Conservation (phyloP, 2,113 vertebrate species). For the Gorilla gorilla region DNA sequence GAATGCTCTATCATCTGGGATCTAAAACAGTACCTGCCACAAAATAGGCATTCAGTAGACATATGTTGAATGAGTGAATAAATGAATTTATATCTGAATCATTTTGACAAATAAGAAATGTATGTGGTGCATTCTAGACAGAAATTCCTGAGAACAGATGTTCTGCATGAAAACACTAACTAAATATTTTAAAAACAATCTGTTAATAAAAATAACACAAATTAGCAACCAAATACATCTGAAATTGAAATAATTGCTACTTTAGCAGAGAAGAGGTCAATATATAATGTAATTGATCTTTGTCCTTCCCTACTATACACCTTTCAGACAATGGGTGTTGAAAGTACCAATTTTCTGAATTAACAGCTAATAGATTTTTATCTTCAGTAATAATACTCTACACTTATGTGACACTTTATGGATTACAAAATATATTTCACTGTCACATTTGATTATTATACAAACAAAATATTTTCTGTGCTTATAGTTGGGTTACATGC, state of each 20-base stretch:
- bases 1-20: not conserved
- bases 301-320: not conserved
- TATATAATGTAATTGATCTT: not conserved
- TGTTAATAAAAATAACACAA: constrained; percentile 26
- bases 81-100: constrained; percentile 18
- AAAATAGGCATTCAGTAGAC: not conserved
- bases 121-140: not conserved
- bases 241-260: constrained; percentile 7
- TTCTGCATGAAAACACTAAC: not conserved
- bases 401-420: not conserved
- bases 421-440: constrained; percentile 8
- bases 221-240: constrained; percentile 22
- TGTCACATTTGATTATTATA: constrained; percentile 8
- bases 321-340: not conserved
- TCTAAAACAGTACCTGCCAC: not conserved
- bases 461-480: not conserved
- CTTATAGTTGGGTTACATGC: not conserved
- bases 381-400: constrained; percentile 32
- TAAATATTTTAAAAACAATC: constrained; percentile 21
- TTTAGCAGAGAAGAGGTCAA: not conserved
- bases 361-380: constrained; percentile 19
- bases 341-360: constrained; percentile 46
- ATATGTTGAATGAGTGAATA: not conserved
- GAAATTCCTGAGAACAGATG: not conserved
- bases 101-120: not conserved